Base-by-base conservation (phyloP, 2,888 invertebrate genomes). In the Xestoiulus laeticollis region DNA sequence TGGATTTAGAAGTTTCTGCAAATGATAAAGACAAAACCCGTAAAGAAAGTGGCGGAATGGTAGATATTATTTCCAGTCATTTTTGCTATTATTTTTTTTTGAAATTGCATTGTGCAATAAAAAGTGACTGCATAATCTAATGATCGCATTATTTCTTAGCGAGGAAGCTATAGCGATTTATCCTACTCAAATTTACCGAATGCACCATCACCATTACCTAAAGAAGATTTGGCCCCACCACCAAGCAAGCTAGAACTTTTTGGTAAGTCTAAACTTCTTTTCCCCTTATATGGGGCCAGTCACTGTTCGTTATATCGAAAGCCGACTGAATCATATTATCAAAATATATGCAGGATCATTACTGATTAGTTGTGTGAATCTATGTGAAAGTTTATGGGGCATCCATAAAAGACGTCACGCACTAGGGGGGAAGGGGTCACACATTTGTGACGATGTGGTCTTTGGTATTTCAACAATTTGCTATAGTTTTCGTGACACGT, bases 241-340 rank as follows among this genome's bases (percentile, higher is more conserved):
- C 93, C 93, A 1, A 91, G 91, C 14, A 91, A 92, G 87, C 92
- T 92, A 86, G 92, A 92, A 33, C 91, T 93, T 26, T 93, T 93
- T 90, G 93, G 93, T 93, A 90, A 90, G 90, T 86, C n/a, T 26
- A 38, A 38, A 38, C 38, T 38, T 6, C 4, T 5, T 3, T 38
- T 38, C 6, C 38, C 38, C n/a, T n/a, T n/a, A n/a, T n/a, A n/a
- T n/a, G n/a, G n/a, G n/a, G n/a, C n/a, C n/a, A n/a, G n/a, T n/a
- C n/a, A n/a, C n/a, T n/a, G n/a, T n/a, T n/a, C n/a, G n/a, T n/a
- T n/a, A n/a, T n/a, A n/a, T n/a, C n/a, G n/a, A n/a, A n/a, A n/a
- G n/a, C n/a, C n/a, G n/a, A n/a, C n/a, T n/a, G n/a, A n/a, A n/a
- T n/a, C n/a, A n/a, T n/a, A n/a, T n/a, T n/a, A n/a, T n/a, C n/a